Conservation (phyloP, 2,888 invertebrate genomes). For the Sphaeridia pumilis region DNA sequence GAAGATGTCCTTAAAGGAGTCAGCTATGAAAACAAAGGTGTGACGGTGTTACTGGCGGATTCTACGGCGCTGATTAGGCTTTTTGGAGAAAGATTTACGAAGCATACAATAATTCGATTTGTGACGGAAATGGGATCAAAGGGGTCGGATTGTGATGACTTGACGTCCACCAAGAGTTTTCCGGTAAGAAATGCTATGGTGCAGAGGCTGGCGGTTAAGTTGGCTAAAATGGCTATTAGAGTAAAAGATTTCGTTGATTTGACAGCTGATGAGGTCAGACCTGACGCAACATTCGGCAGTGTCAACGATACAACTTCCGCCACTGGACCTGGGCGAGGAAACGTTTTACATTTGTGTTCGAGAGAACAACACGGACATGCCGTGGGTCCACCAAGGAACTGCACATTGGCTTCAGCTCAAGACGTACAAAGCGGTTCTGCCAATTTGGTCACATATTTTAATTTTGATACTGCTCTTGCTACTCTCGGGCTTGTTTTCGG, state of each 20-base stretch:
- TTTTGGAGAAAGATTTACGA: constrained; percentile 59
- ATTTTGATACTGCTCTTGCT: constrained; percentile 61
- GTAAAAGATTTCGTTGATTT: not conserved
- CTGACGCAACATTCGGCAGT: constrained; percentile 27
- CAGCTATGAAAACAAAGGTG: constrained; percentile 44
- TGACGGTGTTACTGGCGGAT: constrained; percentile 56
- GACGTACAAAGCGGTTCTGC: constrained; percentile 42
- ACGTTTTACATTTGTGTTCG: constrained; percentile 36
- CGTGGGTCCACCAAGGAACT: constrained; percentile 33
- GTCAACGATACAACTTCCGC: constrained; percentile 33
- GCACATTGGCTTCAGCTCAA: constrained; percentile 29
- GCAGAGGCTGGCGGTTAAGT: not conserved
- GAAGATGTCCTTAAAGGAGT: constrained; percentile 33
- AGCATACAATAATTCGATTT: constrained; percentile 43
- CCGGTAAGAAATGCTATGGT: constrained; percentile 18
- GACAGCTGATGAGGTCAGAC: constrained; percentile 20
- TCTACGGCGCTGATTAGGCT: constrained; percentile 52
- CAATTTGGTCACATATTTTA: constrained; percentile 61
- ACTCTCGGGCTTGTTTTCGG: constrained; percentile 92
- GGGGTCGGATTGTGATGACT: constrained; percentile 31
- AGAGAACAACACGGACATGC: constrained; percentile 31
- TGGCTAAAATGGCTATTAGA: too few relatives aligned
- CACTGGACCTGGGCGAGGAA: constrained; percentile 30
- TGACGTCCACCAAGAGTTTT: constrained; percentile 29
- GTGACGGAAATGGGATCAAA: constrained; percentile 27